A percentile compares a stretch with the other conserved stretches of the same genome.
phyloP scores from a whole-genome alignment of 2,797 vertebrate genomes.

The Phataginus tetradactyla region DNA sequence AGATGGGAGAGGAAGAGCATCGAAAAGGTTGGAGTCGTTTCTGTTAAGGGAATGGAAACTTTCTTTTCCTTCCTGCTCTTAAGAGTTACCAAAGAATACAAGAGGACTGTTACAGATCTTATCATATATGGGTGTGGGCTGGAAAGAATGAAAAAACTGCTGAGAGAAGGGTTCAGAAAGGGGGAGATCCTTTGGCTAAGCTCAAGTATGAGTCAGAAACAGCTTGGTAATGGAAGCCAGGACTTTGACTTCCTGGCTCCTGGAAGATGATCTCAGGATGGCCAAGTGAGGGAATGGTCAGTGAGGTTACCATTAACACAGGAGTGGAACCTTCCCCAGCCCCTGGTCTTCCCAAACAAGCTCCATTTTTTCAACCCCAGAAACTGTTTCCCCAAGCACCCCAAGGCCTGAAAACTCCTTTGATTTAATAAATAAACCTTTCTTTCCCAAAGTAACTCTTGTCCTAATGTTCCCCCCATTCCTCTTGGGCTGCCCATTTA shows the following conservation, averaged over 20 bases:
- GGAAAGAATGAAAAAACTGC: slow-evolving; percentile 11
- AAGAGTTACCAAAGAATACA: not conserved
- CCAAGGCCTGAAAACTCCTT: not conserved
- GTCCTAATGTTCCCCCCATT: not conserved
- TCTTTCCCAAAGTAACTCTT: not conserved
- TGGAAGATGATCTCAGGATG: not conserved
- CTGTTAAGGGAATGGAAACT: not conserved
- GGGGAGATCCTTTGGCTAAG: not conserved
- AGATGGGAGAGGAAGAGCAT: not conserved
- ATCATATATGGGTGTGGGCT: not conserved
- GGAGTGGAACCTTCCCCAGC: not conserved
- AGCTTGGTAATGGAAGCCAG: slow-evolving; percentile 2
- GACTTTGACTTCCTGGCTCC: not conserved
- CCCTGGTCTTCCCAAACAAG: not conserved
- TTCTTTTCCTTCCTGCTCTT: not conserved
- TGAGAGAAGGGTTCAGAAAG: not conserved
- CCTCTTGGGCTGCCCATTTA: not conserved
- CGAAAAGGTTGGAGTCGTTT: not conserved
- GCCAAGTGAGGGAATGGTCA: not conserved
- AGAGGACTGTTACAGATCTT: not conserved
- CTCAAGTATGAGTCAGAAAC: slow-evolving; percentile 20
- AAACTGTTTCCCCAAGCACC: not conserved
- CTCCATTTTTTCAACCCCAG: not conserved
- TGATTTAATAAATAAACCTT: not conserved
- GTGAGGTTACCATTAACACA: not conserved